Base-by-base conservation (phyloP, 2,797 vertebrate species). In the Myiothlypis chrysogaster region DNA sequence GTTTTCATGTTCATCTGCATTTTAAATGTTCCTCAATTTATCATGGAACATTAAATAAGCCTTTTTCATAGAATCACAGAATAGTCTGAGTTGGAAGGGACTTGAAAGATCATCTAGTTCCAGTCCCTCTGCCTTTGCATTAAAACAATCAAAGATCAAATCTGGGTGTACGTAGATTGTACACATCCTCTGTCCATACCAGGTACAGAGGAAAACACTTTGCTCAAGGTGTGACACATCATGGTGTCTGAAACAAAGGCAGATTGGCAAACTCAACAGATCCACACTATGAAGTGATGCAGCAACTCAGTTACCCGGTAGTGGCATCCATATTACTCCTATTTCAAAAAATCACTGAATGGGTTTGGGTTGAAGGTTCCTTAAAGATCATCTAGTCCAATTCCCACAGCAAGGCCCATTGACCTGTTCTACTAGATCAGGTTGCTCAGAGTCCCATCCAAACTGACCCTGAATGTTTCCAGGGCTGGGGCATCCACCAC, bases 141-240 rank as follows among this genome's bases (percentile, higher is more conserved):
- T 81, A 49, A 49, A 91, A 53, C 21, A 79, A 79, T 1, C 15
- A 24, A 86, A 80, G 49, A 91, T 12, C 43, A 61, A 57, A 43
- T 3, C 28, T 4, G 3, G 15, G 16, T 9, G 9, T 16, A 57
- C 0, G 1, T 1, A 22, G 14, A 70, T 8, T 0, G 2, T 32
- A 76, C 3, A 3, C 2, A 3, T n/a, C 53, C 47, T 80, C 53
- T 56, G 23, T 27, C n/a, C 63, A 22, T 41, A 57, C 6, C 1
- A 3, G 9, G 9, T 35, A 68, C 18, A 79, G 41, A 56, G 49
- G 10, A 68, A 75, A 73, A 27, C 34, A 68, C 57, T 77, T 37
- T 35, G 19, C 34, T 57, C 24, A 25, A 73, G 68, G 21, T 14
- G 16, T 10, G 47, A 41, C 37, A 21, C 14, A 12, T 22, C 50